Percentiles rank a stretch among this genome's conserved stretches.
These are phyloP conservation scores for Callimorpha dominula DNA, from an alignment of 2,888 invertebrate species.

Conservation along the genomic window DNA sequence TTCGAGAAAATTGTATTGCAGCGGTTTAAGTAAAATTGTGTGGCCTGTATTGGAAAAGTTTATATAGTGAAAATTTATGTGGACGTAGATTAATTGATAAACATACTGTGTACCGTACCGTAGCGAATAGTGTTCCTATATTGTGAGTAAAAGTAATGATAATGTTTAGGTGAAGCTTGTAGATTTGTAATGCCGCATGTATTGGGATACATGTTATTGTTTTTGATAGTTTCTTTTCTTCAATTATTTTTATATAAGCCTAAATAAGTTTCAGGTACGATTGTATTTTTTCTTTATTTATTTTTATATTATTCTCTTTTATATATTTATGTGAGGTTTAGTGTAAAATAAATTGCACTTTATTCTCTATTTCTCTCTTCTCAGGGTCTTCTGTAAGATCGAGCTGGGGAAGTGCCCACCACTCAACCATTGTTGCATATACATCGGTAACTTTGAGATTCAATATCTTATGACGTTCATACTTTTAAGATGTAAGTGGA, in stretches of 20 bases:
- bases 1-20: conserved; percentile 37
- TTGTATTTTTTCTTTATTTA: too few relatives aligned
- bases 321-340: too few relatives aligned
- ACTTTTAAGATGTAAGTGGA: neutral
- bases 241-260: too few relatives aligned
- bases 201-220: neutral
- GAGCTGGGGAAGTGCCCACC: neutral
- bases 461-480: neutral
- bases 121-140: neutral
- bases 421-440: too few relatives aligned
- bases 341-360: too few relatives aligned
- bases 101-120: neutral
- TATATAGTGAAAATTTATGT: conserved; percentile 23
- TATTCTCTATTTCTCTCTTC: too few relatives aligned
- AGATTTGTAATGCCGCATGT: neutral
- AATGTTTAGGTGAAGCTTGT: too few relatives aligned
- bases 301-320: too few relatives aligned
- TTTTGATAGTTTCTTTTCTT: too few relatives aligned
- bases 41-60: conserved; percentile 19
- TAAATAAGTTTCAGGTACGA: too few relatives aligned
- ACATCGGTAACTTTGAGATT: neutral
- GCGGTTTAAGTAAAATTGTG: conserved; percentile 27
- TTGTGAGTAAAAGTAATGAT: neutral
- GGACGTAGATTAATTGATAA: conserved; percentile 23
- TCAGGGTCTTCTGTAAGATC: too few relatives aligned